Percentiles rank a stretch among this genome's conserved stretches.
Conservation (phyloP, 2,888 invertebrate genomes). For the Ennomos fuscantarius region DNA sequence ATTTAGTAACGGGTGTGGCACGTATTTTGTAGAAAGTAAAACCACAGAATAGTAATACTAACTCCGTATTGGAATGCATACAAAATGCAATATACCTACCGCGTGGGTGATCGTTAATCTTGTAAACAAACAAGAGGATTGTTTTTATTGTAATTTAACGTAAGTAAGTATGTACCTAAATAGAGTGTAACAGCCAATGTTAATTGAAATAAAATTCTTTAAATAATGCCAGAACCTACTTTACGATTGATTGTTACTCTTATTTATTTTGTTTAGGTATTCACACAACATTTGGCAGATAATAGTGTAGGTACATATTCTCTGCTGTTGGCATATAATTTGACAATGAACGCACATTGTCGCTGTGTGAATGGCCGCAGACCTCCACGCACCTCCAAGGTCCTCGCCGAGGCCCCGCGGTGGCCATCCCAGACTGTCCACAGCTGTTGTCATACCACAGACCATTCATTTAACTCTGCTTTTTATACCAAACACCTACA, state of each 20-base stretch:
- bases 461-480: constrained; percentile 13
- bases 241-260: no score
- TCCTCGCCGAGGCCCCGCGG: constrained; percentile 11
- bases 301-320: no score
- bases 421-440: constrained; percentile 15
- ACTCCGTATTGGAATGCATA: no score
- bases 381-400: constrained; percentile 17
- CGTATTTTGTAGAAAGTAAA: no score
- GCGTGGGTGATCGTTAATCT: background rate
- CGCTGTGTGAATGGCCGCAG: constrained; percentile 23
- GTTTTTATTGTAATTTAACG: background rate
- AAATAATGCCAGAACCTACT: constrained; percentile 3
- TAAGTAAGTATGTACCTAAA: background rate
- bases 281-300: no score
- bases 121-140: constrained; percentile 9
- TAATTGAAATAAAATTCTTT: constrained; percentile 4
- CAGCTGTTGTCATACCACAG: constrained; percentile 27
- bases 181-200: background rate
- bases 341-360: background rate
- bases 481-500: constrained; percentile 1
- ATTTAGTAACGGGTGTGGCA: no score
- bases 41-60: no score
- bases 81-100: no score
- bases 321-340: background rate
- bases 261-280: no score